Conservation (phyloP, 2,113 vertebrate genomes). For the Cololabis saira region DNA sequence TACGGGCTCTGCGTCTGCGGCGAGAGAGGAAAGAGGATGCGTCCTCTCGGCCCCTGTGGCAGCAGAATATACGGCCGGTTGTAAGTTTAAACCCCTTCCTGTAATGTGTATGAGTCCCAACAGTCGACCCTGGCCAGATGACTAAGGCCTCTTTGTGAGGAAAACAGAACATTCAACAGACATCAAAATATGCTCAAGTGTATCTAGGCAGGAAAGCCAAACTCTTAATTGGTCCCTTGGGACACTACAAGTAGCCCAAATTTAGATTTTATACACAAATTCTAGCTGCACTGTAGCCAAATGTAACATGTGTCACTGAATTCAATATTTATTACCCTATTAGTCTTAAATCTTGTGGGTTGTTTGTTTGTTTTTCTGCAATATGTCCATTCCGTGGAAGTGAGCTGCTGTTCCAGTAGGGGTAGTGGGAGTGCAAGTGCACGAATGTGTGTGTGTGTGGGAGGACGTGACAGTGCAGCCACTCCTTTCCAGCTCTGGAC, state of each 20-base stretch:
- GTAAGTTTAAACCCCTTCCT: constrained; percentile 42
- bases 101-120: constrained; percentile 45
- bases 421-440: constrained; percentile 3
- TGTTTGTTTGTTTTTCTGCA: too few species aligned
- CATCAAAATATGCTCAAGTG: constrained; percentile 60
- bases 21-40: constrained; percentile 16
- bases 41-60: constrained; percentile 11
- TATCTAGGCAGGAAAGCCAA: constrained; percentile 41
- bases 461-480: constrained; percentile 6
- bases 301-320: too few species aligned
- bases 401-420: too few species aligned
- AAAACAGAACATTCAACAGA: constrained; percentile 54
- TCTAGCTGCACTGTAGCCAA: not conserved
- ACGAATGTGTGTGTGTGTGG: not conserved
- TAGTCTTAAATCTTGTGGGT: too few species aligned
- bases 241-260: constrained; percentile 10
- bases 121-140: constrained; percentile 41
- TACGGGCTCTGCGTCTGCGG: constrained; percentile 30
- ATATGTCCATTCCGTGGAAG: too few species aligned
- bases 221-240: constrained; percentile 14
- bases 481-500: constrained; percentile 24
- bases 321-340: too few species aligned
- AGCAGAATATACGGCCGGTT: constrained; percentile 19
- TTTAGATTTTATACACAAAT: constrained; percentile 7
- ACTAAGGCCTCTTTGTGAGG: constrained; percentile 42